phyloP scores from a whole-genome alignment of 2,113 vertebrate genomes.

The Camelus dromedarius region DNA sequence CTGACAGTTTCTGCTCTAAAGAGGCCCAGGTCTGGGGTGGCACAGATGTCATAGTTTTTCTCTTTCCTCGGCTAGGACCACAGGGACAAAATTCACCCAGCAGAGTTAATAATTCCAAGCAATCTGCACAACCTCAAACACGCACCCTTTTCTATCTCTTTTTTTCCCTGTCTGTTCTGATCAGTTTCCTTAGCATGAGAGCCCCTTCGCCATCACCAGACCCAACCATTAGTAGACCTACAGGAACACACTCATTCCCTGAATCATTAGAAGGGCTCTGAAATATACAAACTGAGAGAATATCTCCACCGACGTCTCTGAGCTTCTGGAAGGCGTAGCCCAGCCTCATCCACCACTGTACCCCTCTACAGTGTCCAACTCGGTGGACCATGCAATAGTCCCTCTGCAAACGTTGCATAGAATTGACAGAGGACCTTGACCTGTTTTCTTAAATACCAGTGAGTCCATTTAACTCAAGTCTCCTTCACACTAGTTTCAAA shows the following conservation, averaged over 20 bases:
- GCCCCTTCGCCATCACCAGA: neutral
- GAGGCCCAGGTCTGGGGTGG: neutral
- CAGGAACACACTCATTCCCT: neutral
- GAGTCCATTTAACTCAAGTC: neutral
- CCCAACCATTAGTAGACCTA: neutral
- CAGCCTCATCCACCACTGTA: neutral
- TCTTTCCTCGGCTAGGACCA: neutral
- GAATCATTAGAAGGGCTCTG: neutral
- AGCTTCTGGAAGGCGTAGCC: neutral
- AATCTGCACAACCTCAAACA: neutral
- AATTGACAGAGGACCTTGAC: neutral
- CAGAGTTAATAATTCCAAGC: neutral
- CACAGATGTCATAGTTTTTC: conserved; percentile 51
- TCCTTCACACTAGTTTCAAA: neutral
- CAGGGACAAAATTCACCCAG: neutral
- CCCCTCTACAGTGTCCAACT: neutral
- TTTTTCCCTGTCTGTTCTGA: neutral
- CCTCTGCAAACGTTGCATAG: neutral
- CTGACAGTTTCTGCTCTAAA: conserved; percentile 57
- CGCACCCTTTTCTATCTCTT: neutral
- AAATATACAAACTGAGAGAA: neutral
- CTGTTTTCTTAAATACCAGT: neutral
- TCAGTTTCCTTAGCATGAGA: neutral
- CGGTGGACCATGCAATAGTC: too few relatives aligned
- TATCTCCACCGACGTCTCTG: neutral